Conservation (phyloP, 37 sponge, comb jelly and placozoan species). For the Halichondria panicea region DNA sequence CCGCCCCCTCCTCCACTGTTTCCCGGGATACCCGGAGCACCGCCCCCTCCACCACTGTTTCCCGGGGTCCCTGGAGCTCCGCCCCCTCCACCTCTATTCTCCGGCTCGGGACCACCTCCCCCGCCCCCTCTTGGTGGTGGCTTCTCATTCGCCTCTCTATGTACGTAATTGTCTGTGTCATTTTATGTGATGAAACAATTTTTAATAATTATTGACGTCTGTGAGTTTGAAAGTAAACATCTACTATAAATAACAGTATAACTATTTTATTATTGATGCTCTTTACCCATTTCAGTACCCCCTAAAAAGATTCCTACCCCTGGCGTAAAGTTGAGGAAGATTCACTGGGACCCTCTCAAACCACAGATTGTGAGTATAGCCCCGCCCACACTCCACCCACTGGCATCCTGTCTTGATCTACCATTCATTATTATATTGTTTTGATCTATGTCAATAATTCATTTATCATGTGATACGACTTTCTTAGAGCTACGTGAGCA, state of each 20-base stretch:
- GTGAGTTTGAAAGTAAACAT: not conserved
- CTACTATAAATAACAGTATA: not conserved
- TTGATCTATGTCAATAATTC: too few relatives aligned
- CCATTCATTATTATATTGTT: too few relatives aligned
- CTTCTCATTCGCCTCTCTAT: not conserved
- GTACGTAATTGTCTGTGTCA: not conserved
- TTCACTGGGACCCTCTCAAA: constrained; percentile 72
- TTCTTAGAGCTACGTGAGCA: not conserved
- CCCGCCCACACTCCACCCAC: not conserved
- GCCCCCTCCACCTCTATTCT: constrained; percentile 42
- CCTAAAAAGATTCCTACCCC: constrained; percentile 26
- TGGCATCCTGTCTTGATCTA: too few relatives aligned
- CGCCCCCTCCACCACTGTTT: constrained; percentile 38
- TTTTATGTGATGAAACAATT: too few relatives aligned
- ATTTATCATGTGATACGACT: too few relatives aligned
- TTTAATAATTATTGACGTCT: not conserved
- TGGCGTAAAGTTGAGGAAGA: constrained; percentile 55
- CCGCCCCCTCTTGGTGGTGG: constrained; percentile 43
- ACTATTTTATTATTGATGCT: not conserved
- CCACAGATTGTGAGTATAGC: constrained; percentile 32
- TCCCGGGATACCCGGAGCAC: constrained; percentile 6
- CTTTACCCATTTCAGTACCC: constrained; percentile 2
- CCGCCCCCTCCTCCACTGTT: constrained; percentile 35
- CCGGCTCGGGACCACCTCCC: constrained; percentile 34
- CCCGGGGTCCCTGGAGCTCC: constrained; percentile 4